Conservation (phyloP, 1,140 invertebrate genomes). For the Polypedilum vanderplanki region DNA sequence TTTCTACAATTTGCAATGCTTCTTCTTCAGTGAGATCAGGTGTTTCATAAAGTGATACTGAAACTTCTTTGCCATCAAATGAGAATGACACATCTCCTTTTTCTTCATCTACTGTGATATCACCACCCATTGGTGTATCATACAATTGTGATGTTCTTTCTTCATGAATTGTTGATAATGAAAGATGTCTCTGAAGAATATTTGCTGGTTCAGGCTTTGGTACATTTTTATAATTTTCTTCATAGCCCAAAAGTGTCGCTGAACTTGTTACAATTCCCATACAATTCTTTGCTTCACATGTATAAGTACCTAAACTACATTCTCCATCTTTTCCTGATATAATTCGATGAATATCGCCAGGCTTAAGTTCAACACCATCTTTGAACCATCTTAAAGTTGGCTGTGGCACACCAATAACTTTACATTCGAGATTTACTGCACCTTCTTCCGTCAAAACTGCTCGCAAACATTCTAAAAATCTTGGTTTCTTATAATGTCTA, state of each 20-base stretch:
- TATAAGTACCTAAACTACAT: constrained; percentile 85
- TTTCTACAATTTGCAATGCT: constrained; percentile 83
- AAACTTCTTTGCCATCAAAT: constrained; percentile 85
- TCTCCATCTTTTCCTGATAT: constrained; percentile 83
- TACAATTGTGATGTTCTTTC: constrained; percentile 82
- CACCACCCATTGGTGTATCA: constrained; percentile 68
- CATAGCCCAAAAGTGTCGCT: constrained; percentile 78
- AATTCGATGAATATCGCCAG: constrained; percentile 84
- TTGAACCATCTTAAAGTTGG: constrained; percentile 86
- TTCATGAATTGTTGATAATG: constrained; percentile 82
- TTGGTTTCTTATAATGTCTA: constrained; percentile 78
- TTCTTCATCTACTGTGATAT: constrained; percentile 71
- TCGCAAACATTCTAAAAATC: constrained; percentile 75
- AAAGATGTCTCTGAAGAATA: constrained; percentile 64
- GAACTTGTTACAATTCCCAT: constrained; percentile 86
- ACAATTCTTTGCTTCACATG: constrained; percentile 86
- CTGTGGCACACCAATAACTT: constrained; percentile 87
- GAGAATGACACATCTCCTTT: constrained; percentile 79
- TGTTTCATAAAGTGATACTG: constrained; percentile 83
- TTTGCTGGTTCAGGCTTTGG: constrained; percentile 46
- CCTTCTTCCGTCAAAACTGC: constrained; percentile 80
- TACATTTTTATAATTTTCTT: constrained; percentile 56
- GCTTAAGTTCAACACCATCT: constrained; percentile 79
- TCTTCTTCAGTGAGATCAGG: constrained; percentile 87
- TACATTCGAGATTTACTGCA: constrained; percentile 85